Conservation (phyloP, 2,888 invertebrate species). For the Ernsta delagoae region DNA sequence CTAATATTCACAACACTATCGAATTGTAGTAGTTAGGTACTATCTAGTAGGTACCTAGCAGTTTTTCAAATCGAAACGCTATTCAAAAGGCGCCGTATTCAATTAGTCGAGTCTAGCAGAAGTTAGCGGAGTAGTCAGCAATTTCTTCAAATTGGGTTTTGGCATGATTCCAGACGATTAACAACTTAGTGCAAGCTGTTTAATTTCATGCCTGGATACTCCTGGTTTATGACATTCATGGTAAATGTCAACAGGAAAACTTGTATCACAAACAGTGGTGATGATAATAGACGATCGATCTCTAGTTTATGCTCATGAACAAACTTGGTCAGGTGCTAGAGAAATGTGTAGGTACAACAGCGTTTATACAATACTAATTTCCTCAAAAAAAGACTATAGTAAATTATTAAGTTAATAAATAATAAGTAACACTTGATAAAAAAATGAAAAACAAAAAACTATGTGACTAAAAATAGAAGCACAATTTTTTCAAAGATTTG, state of each 20-base stretch:
- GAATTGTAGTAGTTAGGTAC: not conserved
- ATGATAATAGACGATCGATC: no score
- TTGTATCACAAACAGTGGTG: no score
- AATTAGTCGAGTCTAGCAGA: conserved; percentile 47
- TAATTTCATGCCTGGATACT: conserved; percentile 74
- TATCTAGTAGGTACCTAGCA: conserved; percentile 18
- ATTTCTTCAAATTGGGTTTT: conserved; percentile 72
- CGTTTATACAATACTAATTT: no score
- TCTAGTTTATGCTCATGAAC: no score
- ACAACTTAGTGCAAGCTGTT: conserved; percentile 76
- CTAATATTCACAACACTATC: not conserved
- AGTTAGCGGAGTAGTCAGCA: conserved; percentile 57
- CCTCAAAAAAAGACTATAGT: no score
- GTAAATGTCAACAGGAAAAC: not conserved
- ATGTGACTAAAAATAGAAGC: conserved; percentile 11
- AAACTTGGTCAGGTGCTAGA: no score
- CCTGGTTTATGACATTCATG: conserved; percentile 46
- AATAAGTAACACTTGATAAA: no score
- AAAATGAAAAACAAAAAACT: conserved; percentile 7
- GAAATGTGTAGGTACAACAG: no score
- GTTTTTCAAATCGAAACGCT: conserved; percentile 26
- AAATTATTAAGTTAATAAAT: no score
- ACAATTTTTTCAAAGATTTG: conserved; percentile 17
- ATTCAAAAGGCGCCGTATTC: conserved; percentile 42
- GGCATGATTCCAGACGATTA: conserved; percentile 73